Conservation (phyloP, 1,140 invertebrate species). For the Penaeus indicus region DNA sequence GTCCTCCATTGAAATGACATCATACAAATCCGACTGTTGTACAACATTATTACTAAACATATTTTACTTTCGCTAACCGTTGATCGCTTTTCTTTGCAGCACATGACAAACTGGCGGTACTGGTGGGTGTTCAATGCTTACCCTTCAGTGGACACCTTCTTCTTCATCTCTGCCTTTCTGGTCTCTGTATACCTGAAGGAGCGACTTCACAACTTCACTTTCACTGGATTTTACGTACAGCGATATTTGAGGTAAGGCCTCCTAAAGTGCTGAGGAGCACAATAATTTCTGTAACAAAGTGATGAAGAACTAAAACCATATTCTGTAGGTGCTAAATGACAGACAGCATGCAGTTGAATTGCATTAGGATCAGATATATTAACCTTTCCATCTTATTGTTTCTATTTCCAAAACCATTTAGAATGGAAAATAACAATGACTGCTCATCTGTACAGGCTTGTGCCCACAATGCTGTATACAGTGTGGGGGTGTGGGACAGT, state of each 20-base stretch:
- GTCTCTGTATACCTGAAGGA: conserved; percentile 37
- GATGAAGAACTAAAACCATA: no score
- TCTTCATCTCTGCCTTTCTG: conserved; percentile 54
- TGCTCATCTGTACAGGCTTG: conserved; percentile 20
- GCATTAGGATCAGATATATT: no score
- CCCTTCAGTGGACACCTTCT: conserved; percentile 55
- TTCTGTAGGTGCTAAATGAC: no score
- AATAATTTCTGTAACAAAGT: not conserved
- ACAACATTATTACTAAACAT: not conserved
- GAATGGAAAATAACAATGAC: not conserved
- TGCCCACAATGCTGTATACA: conserved; percentile 43
- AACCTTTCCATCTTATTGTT: no score
- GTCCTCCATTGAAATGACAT: not conserved
- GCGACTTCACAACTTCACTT: conserved; percentile 38
- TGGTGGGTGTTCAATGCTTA: conserved; percentile 58
- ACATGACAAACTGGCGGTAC: conserved; percentile 42
- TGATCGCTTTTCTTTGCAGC: conserved; percentile 9
- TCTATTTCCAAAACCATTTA: no score
- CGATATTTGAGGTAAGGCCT: conserved; percentile 49
- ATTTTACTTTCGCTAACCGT: not conserved
- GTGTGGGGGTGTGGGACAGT: conserved; percentile 39
- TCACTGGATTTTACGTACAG: conserved; percentile 41
- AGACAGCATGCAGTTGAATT: no score
- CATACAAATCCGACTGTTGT: not conserved
- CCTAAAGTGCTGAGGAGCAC: not conserved